Evolutionary conservation across 1,140 invertebrate species (phyloP), one percentile per base, ranked within the genome.

Genomic region (Heliothis subflexa): DNA sequence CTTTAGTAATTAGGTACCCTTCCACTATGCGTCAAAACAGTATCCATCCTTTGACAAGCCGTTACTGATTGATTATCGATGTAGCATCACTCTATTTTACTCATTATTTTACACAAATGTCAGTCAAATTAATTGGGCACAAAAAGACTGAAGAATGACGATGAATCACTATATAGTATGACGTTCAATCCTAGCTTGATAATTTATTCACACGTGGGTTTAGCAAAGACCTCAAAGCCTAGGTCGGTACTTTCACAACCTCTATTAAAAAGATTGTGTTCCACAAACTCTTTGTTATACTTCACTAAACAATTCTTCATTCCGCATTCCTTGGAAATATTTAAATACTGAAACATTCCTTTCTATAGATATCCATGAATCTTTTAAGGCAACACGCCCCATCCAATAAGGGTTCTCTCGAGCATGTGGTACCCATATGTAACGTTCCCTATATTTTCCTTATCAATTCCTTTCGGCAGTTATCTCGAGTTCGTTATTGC

Each of bases 391-490:
- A 57, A 54, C 74, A 68, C 66, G 45, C 54, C 33, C 64, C 64
- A 70, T 78, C 66, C 76, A 78, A 78, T 78, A 70, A 59, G 55
- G 64, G 54, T 14, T 59, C 76, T 33, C 28, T 45, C 21, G 61
- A 68, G 61, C 74, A 75, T 75, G 73, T 68, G 61, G 49, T 77
- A 68, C 74, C 47, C 62, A 66, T 62, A 77, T 54, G 66, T 71
- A 71, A 49, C 66, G 54, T 16, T 78, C 64, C 64, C 52, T 71
- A 70, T 61, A 78, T 78, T 78, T 78, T 78, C 66, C 66, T 78
- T 78, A 78, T 78, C 76, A 78, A 78, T 78, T 78, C 76, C 64
- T 78, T 57, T 78, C 66, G 54, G 76, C 76, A 78, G 76, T 78
- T 78, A 78, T 78, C 64, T 52, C 61, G 76, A 71, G 76, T 78